Base-by-base conservation (phyloP, 2,888 invertebrate species). In the Pollenia angustigena region DNA sequence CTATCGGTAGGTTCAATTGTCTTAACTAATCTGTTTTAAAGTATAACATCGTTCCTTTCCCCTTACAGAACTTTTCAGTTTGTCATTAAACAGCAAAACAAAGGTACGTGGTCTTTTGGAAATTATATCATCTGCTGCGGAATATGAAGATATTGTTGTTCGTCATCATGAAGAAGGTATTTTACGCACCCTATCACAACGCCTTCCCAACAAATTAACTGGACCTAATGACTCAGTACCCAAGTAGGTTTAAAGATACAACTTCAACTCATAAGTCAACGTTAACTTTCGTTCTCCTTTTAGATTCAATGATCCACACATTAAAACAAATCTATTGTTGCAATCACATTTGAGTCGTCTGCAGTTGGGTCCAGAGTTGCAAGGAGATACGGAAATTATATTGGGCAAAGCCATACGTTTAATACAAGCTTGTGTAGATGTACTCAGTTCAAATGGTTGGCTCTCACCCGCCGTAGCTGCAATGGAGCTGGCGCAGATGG, bases 401-500 rank as follows among this genome's bases (percentile, higher is more conserved):
- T 95, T 99, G 8, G 95, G 97, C 88, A 94, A 96, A 94, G 97
- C 97, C 0, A 96, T 97, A 85, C 95, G 97, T 0, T 93, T 98
- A 74, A 97, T 98, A 92, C 97, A 97, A 92, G 99, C 99, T 0
- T 99, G 99, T 93, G 99, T 99, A 46, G 99, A 98, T 93, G 98
- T 98, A 11, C 93, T 98, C 52, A 97, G 97, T 92, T 98, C 98
- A 62, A 99, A 99, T 90, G 99, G 99, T 48, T 99, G 99, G 99
- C 94, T 99, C 71, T 96, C 98, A 0, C 99, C 99, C 0, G 99
- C 99, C 4, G 97, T 99, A 56, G 98, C 99, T 18, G 99, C 99
- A 90, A 99, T 99, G 99, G 99, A 99, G 94, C 94, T 99, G 90
- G 98, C 99, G 0, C 99, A 99, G 94, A 99, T 99, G 99, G 97